Percentiles rank a stretch among this genome's conserved stretches.
These are phyloP conservation scores for Lipophrys pholis DNA, from an alignment of 2,113 vertebrate genomes.

Conservation along the genomic window DNA sequence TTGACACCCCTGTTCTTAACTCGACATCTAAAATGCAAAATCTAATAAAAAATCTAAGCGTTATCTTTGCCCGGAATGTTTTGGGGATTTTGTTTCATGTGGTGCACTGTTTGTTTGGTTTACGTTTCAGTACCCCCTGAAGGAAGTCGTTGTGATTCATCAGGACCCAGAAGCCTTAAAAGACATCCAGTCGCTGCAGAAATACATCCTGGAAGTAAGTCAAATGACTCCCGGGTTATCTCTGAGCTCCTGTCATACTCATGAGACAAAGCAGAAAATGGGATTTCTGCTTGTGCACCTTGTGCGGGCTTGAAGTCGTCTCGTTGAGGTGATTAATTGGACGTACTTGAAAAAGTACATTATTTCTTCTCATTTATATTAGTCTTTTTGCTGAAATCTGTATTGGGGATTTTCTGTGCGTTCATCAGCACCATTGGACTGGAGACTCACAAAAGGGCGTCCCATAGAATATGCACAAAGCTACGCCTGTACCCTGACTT, in stretches of 20 bases:
- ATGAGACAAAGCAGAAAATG: too few relatives aligned
- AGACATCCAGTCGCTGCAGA: slow-evolving; percentile 92
- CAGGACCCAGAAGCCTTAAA: slow-evolving; percentile 91
- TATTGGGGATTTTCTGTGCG: background rate
- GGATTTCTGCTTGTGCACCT: background rate
- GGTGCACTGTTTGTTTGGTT: slow-evolving; percentile 8
- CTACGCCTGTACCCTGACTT: too few relatives aligned
- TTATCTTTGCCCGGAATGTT: background rate
- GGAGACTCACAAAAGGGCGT: slow-evolving; percentile 1
- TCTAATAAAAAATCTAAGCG: too few relatives aligned
- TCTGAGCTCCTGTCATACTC: background rate
- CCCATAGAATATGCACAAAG: slow-evolving; percentile 1
- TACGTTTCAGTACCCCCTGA: slow-evolving; percentile 91
- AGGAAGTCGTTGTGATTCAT: slow-evolving; percentile 96
- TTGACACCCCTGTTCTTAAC: too few relatives aligned
- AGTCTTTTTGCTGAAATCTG: background rate
- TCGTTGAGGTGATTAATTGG: background rate
- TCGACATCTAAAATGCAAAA: too few relatives aligned
- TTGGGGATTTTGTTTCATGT: background rate
- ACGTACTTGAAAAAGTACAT: too few relatives aligned
- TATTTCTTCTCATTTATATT: background rate
- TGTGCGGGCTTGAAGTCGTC: background rate
- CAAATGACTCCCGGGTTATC: background rate
- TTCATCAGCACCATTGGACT: slow-evolving; percentile 13
- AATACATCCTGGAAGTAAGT: slow-evolving; percentile 95